Percentiles rank a stretch among this genome's conserved stretches.
Conservation (phyloP, 2,888 invertebrate genomes). For the Rhopalosiphum nymphaeae region DNA sequence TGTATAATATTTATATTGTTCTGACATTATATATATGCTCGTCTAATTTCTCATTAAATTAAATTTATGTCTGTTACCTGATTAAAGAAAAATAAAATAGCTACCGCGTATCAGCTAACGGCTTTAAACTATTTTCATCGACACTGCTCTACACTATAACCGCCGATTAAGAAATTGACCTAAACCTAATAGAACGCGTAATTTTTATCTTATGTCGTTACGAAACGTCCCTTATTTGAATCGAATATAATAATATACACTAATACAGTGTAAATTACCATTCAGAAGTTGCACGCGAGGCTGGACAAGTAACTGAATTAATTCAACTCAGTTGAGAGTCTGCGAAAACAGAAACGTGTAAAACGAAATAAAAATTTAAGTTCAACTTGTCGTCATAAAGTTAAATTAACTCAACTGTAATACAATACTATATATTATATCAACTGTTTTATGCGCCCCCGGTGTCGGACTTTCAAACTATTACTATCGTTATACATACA, state of each 20-base stretch:
- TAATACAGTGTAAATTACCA: background rate
- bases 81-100: background rate
- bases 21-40: background rate
- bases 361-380: background rate
- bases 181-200: background rate
- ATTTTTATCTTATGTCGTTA: background rate
- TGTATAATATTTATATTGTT: background rate
- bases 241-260: background rate
- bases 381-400: background rate
- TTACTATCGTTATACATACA: background rate
- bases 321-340: background rate
- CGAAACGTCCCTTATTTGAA: background rate
- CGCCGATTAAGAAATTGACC: background rate
- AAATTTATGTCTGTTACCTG: background rate
- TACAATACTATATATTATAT: background rate
- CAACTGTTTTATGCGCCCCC: background rate
- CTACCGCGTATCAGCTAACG: background rate
- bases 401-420: background rate
- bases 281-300: background rate
- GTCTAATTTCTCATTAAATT: background rate
- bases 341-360: background rate
- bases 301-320: background rate
- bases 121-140: background rate
- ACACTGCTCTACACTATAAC: background rate
- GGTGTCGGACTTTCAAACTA: background rate